Evolutionary conservation across 2,888 invertebrate species (phyloP).

Genomic region (Hydrotaea diabolus): DNA sequence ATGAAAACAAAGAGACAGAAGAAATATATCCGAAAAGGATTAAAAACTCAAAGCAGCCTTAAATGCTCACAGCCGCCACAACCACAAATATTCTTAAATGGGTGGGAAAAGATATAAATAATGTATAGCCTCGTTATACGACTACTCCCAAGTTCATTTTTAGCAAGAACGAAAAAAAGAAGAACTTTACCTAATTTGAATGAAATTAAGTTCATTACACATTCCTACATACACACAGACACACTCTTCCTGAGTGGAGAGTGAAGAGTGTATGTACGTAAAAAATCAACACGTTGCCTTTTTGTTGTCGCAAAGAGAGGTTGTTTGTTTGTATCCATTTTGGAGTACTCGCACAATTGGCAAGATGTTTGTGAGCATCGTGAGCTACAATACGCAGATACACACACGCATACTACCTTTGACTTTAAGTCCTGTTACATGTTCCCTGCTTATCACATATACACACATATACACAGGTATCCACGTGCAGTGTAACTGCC

Average conservation of each 20-base stretch:
- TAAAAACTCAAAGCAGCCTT: not conserved
- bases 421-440: conserved; percentile 21
- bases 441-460: conserved; percentile 4
- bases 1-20: not conserved
- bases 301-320: conserved; percentile 1
- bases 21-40: conserved; percentile 6
- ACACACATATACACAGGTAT: conserved; percentile 25
- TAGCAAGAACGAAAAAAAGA: not conserved
- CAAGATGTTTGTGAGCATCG: not conserved
- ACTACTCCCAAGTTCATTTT: not conserved
- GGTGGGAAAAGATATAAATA: not conserved
- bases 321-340: not conserved
- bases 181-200: conserved; percentile 39
- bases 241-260: not conserved
- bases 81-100: not conserved
- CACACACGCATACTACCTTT: conserved; percentile 21
- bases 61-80: not conserved
- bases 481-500: conserved; percentile 62
- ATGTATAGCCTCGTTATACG: not conserved
- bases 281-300: conserved; percentile 63
- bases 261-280: not conserved
- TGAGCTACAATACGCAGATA: conserved; percentile 1
- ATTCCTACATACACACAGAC: not conserved
- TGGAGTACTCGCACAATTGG: not conserved
- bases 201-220: conserved; percentile 45